Evolutionary conservation across 2,888 invertebrate species (phyloP), one percentile per base, ranked within the genome.

Genomic region (Trissolcus japonicus): DNA sequence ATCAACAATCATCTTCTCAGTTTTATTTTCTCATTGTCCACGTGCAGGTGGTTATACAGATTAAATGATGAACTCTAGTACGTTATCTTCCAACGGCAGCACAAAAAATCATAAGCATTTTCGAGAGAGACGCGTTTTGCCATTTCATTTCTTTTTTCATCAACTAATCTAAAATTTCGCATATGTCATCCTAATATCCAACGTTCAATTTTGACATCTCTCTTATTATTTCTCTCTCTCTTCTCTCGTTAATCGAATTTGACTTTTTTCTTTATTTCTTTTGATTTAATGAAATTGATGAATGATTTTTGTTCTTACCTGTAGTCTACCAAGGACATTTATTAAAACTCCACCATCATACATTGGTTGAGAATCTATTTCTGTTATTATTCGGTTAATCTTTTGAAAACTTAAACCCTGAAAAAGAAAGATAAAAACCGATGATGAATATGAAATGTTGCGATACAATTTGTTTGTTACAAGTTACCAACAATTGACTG

Each of bases 311-410:
- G 17, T 53, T 88, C 90, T 90, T 91, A 98, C 98, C 95, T 98
- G 96, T 87, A 99, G 92, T 91, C 98, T 95, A 84, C 99, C 99
- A 83, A 98, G 92, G 62, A 99, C 98, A 91, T 96, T 96, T 83
- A 99, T 97, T 89, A 98, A 90, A 82, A 99, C 96, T 79, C 98
- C 98, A 76, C 98, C 98, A 90, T 98, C 98, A 87, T 96, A 95
- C 93, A 96, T 98, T n/a, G 99, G 99, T 90, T 99, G 99, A 59
- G 97, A 96, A 89, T 99, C 99, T 78, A 98, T 94, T 25, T 96
- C 95, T 74, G 98, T 98, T 87, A 98, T 94, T 86, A 94, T 92
- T 90, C 98, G 94, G 89, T 94, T 94, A 86, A 98, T 98, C 91
- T 95, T 96, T 92, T 96, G 95, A 92, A 98, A 98, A 81, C 94